These are phyloP conservation scores for Camponotus floridanus DNA, from an alignment of 1,140 invertebrate genomes.

Conservation along the genomic window DNA sequence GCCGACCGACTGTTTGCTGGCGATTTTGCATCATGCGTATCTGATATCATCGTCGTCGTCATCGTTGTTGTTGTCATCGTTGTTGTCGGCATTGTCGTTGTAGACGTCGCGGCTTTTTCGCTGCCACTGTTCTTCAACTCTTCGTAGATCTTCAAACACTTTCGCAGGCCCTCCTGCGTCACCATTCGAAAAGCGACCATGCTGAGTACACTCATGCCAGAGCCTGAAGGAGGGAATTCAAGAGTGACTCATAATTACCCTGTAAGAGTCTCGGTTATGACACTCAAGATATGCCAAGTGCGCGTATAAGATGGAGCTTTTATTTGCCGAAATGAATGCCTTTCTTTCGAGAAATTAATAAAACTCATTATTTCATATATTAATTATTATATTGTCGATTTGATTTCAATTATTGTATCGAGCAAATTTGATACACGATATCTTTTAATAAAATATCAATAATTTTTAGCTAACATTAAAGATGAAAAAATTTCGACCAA, in stretches of 20 bases:
- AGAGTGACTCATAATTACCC: conserved; percentile 48
- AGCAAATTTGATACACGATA: neutral
- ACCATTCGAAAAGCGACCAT: conserved; percentile 92
- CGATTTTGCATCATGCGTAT: neutral
- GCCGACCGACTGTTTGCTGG: conserved; percentile 73
- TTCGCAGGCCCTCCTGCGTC: conserved; percentile 88
- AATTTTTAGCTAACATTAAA: neutral
- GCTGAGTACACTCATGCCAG: conserved; percentile 93
- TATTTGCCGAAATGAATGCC: neutral
- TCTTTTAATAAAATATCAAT: neutral
- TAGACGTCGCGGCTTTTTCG: neutral
- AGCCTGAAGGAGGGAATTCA: conserved; percentile 83
- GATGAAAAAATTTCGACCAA: neutral
- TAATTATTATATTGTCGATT: neutral
- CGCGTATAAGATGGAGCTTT: conserved; percentile 1
- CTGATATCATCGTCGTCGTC: neutral
- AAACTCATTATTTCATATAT: neutral
- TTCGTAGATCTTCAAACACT: conserved; percentile 85
- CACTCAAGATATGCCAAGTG: neutral
- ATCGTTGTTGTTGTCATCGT: neutral
- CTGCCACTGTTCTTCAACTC: conserved; percentile 59
- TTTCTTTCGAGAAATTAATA: neutral
- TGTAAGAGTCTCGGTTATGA: conserved; percentile 20
- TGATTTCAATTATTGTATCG: neutral
- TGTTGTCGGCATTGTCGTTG: neutral